phyloP scores from a whole-genome alignment of 2,113 vertebrate genomes.

The Ariopsis seemanni region DNA sequence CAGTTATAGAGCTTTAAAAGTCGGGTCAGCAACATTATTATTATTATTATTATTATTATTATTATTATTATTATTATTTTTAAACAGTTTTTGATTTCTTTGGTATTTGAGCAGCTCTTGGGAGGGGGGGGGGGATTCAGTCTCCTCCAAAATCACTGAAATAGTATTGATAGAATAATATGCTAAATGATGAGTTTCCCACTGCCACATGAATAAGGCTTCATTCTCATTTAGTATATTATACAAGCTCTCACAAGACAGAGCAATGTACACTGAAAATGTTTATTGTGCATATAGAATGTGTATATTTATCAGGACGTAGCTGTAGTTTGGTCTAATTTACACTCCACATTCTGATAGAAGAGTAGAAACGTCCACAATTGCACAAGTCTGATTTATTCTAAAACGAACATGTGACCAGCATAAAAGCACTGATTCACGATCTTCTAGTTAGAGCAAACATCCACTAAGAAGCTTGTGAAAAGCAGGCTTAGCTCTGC shows the following conservation, averaged over 20 bases:
- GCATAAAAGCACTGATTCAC: slow-evolving; percentile 19
- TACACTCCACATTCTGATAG: slow-evolving; percentile 62
- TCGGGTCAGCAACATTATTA: not conserved
- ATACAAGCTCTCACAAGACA: not conserved
- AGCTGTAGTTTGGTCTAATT: slow-evolving; percentile 55
- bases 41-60: too few relatives aligned
- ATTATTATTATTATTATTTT: not conserved
- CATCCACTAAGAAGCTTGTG: slow-evolving; percentile 38
- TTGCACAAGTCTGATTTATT: slow-evolving; percentile 59
- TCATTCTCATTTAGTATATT: not conserved
- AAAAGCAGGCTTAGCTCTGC: slow-evolving; percentile 17
- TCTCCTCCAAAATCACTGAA: not conserved
- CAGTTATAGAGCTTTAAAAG: not conserved
- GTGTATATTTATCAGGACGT: slow-evolving; percentile 53
- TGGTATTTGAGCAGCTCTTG: not conserved
- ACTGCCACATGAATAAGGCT: not conserved
- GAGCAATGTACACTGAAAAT: slow-evolving; percentile 27
- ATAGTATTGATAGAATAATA: not conserved
- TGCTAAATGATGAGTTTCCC: not conserved
- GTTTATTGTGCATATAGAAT: slow-evolving; percentile 65
- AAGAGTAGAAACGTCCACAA: slow-evolving; percentile 57
- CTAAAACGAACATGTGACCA: slow-evolving; percentile 46
- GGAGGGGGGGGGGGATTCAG: too few relatives aligned
- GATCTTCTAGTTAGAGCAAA: slow-evolving; percentile 12
- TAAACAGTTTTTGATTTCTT: not conserved